Percentiles rank a stretch among this genome's conserved stretches.
Conservation (phyloP, 2,113 vertebrate species). For the Narcine bancroftii region DNA sequence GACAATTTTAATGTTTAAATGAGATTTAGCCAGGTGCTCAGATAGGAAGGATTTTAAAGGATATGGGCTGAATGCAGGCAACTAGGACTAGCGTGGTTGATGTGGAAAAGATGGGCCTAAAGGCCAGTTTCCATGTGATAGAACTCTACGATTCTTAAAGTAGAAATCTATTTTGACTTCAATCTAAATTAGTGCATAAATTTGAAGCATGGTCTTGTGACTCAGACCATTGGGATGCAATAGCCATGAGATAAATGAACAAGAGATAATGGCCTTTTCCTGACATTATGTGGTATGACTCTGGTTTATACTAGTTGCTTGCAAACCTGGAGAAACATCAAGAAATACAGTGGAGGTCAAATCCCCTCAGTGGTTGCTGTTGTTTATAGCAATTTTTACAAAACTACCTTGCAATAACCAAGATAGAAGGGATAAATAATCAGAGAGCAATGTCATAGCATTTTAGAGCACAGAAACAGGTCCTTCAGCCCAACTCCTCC, state of each 20-base stretch:
- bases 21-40: no score
- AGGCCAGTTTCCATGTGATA: no score
- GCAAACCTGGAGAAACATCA: neutral
- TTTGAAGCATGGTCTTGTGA: neutral
- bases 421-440: neutral
- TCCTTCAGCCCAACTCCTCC: no score
- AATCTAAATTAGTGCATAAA: neutral
- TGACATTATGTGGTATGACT: neutral
- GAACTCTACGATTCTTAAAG: no score
- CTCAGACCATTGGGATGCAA: neutral
- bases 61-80: no score
- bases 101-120: no score
- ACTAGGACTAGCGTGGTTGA: no score
- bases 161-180: neutral
- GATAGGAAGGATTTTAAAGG: no score
- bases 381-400: neutral
- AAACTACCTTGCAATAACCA: neutral
- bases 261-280: neutral
- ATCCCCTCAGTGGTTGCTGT: neutral
- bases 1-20: no score
- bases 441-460: no score
- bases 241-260: neutral
- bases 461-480: no score
- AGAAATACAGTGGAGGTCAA: neutral
- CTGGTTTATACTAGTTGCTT: neutral